Conservation (phyloP, 23 tunicate genomes). For the Botrylloides violaceus region DNA sequence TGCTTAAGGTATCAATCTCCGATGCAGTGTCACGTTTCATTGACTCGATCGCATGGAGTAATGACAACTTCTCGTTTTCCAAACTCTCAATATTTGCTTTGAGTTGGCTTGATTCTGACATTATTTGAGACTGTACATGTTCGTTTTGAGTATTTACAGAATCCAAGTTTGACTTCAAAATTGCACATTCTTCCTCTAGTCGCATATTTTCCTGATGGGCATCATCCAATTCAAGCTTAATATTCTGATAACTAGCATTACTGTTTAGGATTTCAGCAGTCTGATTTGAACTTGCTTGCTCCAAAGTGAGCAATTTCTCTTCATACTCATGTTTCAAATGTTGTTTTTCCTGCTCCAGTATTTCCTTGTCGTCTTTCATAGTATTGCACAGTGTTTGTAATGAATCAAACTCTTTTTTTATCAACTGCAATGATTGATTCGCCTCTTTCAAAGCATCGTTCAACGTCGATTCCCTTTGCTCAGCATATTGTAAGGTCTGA, state of each 20-base stretch:
- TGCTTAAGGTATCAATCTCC: background rate
- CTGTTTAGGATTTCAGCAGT: background rate
- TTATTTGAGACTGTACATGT: background rate
- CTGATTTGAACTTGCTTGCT: background rate
- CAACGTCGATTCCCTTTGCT: background rate
- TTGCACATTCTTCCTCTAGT: background rate
- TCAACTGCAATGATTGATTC: background rate
- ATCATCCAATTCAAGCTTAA: background rate
- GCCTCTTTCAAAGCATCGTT: background rate
- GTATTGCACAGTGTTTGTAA: no score
- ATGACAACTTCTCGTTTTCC: background rate
- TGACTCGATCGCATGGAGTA: background rate
- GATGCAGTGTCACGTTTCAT: background rate
- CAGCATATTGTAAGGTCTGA: background rate
- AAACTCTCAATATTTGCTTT: background rate
- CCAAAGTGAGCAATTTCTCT: background rate
- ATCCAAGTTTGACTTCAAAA: background rate
- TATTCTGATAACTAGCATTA: background rate
- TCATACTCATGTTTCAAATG: background rate
- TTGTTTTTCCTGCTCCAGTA: background rate
- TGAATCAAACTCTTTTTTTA: no score
- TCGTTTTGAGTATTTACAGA: background rate
- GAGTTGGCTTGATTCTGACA: background rate
- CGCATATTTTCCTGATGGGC: background rate
- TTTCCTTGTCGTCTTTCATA: background rate